Conservation (phyloP, 2,888 invertebrate genomes). For the Meiosimyza decipiens region DNA sequence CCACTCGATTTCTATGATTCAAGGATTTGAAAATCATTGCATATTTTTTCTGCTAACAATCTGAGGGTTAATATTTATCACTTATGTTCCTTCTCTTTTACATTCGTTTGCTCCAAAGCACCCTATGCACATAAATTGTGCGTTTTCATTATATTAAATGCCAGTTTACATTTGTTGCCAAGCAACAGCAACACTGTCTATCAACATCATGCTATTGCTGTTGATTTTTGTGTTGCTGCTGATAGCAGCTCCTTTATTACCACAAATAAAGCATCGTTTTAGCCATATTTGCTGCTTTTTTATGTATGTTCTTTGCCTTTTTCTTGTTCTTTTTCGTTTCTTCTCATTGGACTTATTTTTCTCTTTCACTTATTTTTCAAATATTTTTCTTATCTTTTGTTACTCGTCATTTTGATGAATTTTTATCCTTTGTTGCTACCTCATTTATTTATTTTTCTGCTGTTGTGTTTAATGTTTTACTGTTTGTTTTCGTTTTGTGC, state of each 20-base stretch:
- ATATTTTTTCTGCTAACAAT: not conserved
- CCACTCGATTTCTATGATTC: not conserved
- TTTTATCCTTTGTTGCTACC: slow-evolving; percentile 19
- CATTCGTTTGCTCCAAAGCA: not conserved
- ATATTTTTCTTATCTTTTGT: not conserved
- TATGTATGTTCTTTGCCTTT: not conserved
- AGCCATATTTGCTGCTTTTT: slow-evolving; percentile 4
- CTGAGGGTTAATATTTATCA: too few species aligned
- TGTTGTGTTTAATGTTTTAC: not conserved
- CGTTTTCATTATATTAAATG: slow-evolving; percentile 20
- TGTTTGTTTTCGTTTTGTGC: too few species aligned
- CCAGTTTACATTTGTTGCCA: not conserved
- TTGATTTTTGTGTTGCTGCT: slow-evolving; percentile 13
- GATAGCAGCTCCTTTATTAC: slow-evolving; percentile 14
- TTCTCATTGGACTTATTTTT: not conserved
- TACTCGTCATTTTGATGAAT: slow-evolving; percentile 20
- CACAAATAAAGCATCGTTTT: slow-evolving; percentile 23
- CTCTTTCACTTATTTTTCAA: not conserved
- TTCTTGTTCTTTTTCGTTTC: slow-evolving; percentile 4
- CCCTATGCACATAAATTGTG: not conserved
- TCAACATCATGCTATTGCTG: slow-evolving; percentile 7
- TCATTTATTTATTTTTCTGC: not conserved
- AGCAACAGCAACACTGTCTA: slow-evolving; percentile 20
- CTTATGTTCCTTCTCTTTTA: too few species aligned
- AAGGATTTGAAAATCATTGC: too few species aligned